Conservation (phyloP, 92 coral and sea anemone genomes). For the Bergia sp. region DNA sequence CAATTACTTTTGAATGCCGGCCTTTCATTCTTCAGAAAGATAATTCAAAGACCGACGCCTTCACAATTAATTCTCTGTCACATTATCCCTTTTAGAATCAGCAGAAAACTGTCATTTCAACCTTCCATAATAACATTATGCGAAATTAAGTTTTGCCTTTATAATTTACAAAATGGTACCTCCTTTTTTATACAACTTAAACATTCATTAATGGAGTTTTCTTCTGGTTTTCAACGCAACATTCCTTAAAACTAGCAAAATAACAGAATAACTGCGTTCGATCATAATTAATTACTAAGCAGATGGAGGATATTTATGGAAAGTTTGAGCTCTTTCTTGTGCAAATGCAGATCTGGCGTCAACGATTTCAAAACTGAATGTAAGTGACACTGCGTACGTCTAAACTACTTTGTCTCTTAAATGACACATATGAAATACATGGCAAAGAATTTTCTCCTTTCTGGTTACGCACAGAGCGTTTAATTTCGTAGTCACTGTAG, state of each 20-base stretch:
- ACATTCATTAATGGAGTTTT: neutral
- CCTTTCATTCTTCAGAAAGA: conserved; percentile 1
- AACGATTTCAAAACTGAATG: neutral
- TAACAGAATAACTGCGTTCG: neutral
- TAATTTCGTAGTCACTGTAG: neutral
- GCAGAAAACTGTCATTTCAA: conserved; percentile 7
- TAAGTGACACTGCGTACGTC: neutral
- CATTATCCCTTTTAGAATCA: neutral
- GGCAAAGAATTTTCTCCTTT: neutral
- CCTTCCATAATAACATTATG: neutral
- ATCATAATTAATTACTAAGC: neutral
- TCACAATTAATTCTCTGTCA: neutral
- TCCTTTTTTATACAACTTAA: neutral
- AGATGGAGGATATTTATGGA: neutral
- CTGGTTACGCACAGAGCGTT: neutral
- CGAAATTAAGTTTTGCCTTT: neutral
- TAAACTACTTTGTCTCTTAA: neutral
- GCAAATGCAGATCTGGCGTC: neutral
- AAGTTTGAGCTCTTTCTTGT: neutral
- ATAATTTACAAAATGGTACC: neutral
- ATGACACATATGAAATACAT: neutral
- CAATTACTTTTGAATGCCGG: neutral
- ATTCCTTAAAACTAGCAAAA: neutral
- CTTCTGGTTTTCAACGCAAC: neutral
- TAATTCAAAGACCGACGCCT: conserved; percentile 6